Percentiles rank a stretch among this genome's conserved stretches.
Conservation (phyloP, 2,888 invertebrate genomes). For the Agelastica alni region DNA sequence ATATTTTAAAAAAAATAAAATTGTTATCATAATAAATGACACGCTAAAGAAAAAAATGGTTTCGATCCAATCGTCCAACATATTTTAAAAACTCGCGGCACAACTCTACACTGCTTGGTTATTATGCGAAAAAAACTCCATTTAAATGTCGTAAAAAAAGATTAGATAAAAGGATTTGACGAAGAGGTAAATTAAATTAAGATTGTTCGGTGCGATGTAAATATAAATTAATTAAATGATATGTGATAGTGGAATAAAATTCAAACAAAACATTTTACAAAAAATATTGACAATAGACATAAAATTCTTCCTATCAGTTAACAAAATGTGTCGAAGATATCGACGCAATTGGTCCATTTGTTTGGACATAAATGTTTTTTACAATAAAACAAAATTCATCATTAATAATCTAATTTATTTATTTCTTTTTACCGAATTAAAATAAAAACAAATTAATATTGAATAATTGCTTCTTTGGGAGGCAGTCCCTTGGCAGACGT, state of each 20-base stretch:
- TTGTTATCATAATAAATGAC: slow-evolving; percentile 24
- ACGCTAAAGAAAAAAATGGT: slow-evolving; percentile 23
- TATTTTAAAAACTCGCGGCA: not conserved
- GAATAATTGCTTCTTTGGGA: slow-evolving; percentile 33
- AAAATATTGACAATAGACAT: too few species aligned
- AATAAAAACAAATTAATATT: too few species aligned
- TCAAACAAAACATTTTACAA: too few species aligned
- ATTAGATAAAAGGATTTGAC: slow-evolving; percentile 19
- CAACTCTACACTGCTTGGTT: not conserved
- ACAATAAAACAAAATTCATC: not conserved
- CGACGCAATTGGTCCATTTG: too few species aligned
- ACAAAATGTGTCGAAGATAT: too few species aligned
- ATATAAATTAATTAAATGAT: too few species aligned
- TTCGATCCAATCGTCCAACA: slow-evolving; percentile 19
- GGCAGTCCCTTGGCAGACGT: slow-evolving; percentile 51
- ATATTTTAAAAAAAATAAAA: slow-evolving; percentile 26
- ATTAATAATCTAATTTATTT: not conserved
- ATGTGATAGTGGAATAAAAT: not conserved
- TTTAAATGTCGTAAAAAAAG: not conserved
- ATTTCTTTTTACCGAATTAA: too few species aligned
- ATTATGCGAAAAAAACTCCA: slow-evolving; percentile 2
- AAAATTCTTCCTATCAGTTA: too few species aligned
- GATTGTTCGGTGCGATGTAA: not conserved
- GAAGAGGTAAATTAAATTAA: not conserved
- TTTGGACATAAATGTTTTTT: too few species aligned